phyloP scores from a whole-genome alignment of 2,888 invertebrate species.

The Allygus modestus region DNA sequence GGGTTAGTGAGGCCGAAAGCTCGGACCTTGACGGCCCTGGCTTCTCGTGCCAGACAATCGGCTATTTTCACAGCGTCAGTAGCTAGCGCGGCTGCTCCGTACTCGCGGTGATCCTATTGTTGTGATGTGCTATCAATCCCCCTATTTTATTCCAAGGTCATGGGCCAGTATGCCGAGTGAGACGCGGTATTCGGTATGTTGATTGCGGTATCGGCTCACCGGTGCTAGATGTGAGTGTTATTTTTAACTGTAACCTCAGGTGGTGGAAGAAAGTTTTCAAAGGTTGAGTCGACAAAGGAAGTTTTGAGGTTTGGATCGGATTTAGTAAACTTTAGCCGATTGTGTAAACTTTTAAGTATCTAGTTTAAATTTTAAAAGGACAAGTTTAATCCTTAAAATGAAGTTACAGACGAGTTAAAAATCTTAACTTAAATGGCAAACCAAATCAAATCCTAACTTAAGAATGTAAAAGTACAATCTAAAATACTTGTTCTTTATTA shows the following conservation, averaged over 20 bases:
- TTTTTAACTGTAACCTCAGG: not conserved
- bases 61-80: conserved; percentile 34
- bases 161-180: not conserved
- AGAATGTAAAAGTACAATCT: no score
- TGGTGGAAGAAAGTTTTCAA: not conserved
- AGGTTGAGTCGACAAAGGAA: no score
- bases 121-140: conserved; percentile 38
- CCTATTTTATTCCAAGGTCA: conserved; percentile 6
- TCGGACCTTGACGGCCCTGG: not conserved
- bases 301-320: no score
- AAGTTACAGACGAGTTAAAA: no score
- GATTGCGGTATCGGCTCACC: conserved; percentile 4
- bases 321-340: no score
- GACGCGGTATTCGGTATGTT: not conserved
- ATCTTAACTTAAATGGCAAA: no score
- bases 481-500: no score
- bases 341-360: no score
- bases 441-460: no score
- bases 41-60: conserved; percentile 5
- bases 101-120: conserved; percentile 13
- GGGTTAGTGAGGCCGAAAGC: conserved; percentile 8
- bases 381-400: no score
- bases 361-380: no score
- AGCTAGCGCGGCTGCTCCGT: not conserved
- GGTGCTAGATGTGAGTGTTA: conserved; percentile 8